Percentiles rank a stretch among this genome's conserved stretches.
phyloP scores from a whole-genome alignment of 2,888 invertebrate genomes.

The Sisyra terminalis region DNA sequence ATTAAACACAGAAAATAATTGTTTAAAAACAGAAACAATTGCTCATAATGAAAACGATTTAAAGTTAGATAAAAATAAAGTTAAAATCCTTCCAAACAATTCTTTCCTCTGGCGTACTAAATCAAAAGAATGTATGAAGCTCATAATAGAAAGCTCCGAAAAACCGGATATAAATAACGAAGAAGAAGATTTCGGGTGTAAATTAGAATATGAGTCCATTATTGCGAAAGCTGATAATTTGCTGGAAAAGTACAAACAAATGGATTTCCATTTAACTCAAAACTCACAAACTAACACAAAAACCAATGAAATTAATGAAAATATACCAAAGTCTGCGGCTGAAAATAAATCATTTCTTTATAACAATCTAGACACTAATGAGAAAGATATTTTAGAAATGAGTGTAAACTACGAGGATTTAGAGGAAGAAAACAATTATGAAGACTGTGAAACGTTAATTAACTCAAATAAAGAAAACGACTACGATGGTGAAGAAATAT shows the following conservation, averaged over 20 bases:
- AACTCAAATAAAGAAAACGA: slow-evolving; percentile 21
- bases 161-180: slow-evolving; percentile 7
- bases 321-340: not conserved
- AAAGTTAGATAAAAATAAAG: not conserved
- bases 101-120: slow-evolving; percentile 47
- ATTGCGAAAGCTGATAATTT: slow-evolving; percentile 14
- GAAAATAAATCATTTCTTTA: not conserved
- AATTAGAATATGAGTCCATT: slow-evolving; percentile 11
- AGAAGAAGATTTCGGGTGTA: slow-evolving; percentile 3
- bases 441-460: slow-evolving; percentile 30
- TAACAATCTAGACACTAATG: slow-evolving; percentile 33
- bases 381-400: slow-evolving; percentile 24
- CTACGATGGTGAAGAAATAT: slow-evolving; percentile 33
- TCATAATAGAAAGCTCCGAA: not conserved
- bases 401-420: slow-evolving; percentile 28
- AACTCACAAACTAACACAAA: slow-evolving; percentile 1
- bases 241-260: slow-evolving; percentile 12
- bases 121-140: slow-evolving; percentile 15
- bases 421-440: slow-evolving; percentile 32
- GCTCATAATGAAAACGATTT: slow-evolving; percentile 12
- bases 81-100: slow-evolving; percentile 33
- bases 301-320: slow-evolving; percentile 7
- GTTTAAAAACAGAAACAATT: slow-evolving; percentile 17
- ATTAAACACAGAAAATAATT: slow-evolving; percentile 3
- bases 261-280: no score